phyloP scores from a whole-genome alignment of 2,888 invertebrate genomes.

The Pheosia tremula region DNA sequence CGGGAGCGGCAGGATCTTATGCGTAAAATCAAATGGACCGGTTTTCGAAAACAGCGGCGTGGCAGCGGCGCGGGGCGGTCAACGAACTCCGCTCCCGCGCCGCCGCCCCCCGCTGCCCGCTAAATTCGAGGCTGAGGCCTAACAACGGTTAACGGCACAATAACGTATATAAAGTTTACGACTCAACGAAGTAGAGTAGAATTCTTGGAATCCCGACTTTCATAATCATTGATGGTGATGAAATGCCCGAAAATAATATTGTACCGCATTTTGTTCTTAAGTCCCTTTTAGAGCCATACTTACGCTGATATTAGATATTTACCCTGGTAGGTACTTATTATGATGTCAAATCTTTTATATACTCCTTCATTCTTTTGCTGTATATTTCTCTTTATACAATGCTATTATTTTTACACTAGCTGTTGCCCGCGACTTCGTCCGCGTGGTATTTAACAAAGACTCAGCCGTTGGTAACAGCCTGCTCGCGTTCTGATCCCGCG shows the following conservation, averaged over 20 bases:
- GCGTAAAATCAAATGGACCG: too few species aligned
- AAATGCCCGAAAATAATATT: not conserved
- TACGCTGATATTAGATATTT: not conserved
- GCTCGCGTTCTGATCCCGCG: too few species aligned
- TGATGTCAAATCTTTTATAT: slow-evolving; percentile 1
- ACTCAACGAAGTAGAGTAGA: not conserved
- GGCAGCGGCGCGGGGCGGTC: too few species aligned
- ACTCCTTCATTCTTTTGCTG: not conserved
- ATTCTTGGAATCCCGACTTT: not conserved
- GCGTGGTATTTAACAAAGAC: too few species aligned
- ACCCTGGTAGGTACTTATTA: not conserved
- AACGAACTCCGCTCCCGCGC: too few species aligned
- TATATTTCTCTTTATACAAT: not conserved
- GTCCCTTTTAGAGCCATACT: not conserved
- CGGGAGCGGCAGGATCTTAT: too few species aligned
- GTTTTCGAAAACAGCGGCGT: too few species aligned
- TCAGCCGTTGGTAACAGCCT: too few species aligned
- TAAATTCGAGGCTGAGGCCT: too few species aligned
- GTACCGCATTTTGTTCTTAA: not conserved
- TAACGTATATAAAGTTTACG: not conserved
- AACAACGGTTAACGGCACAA: too few species aligned
- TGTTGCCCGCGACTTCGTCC: too few species aligned
- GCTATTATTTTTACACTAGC: not conserved
- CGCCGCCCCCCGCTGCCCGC: too few species aligned
- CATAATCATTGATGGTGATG: not conserved